Conservation (phyloP, 2,888 invertebrate species). For the Dendrolimus pini region DNA sequence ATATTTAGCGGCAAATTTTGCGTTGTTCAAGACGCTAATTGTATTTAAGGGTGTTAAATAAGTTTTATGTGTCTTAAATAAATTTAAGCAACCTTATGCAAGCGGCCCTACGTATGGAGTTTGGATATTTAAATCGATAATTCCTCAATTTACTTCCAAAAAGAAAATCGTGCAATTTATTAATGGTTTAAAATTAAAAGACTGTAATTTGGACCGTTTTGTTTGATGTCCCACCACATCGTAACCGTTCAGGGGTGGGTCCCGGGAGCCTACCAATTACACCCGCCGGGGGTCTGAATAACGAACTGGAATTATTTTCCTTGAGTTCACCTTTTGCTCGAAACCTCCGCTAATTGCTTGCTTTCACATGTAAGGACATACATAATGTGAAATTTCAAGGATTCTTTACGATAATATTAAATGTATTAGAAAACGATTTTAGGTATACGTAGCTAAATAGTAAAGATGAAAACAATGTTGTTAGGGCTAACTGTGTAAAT, state of each 20-base stretch:
- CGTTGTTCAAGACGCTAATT: no score
- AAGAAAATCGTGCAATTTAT: constrained; percentile 34
- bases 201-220: constrained; percentile 34
- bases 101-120: background rate
- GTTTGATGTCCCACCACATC: constrained; percentile 40
- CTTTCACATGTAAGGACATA: background rate
- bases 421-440: no score
- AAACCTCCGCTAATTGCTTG: constrained; percentile 44
- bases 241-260: constrained; percentile 17
- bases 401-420: no score
- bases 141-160: constrained; percentile 13
- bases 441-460: no score
- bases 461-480: no score
- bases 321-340: constrained; percentile 37
- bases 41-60: no score
- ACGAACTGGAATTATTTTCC: constrained; percentile 49
- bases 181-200: constrained; percentile 46
- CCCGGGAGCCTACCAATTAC: constrained; percentile 43
- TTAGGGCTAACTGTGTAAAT: no score
- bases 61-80: background rate
- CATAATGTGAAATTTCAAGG: no score
- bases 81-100: background rate
- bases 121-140: constrained; percentile 12
- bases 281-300: constrained; percentile 36
- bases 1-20: no score